Base-by-base conservation (phyloP, 2,888 invertebrate species). In the Hyposoter dolosus region DNA sequence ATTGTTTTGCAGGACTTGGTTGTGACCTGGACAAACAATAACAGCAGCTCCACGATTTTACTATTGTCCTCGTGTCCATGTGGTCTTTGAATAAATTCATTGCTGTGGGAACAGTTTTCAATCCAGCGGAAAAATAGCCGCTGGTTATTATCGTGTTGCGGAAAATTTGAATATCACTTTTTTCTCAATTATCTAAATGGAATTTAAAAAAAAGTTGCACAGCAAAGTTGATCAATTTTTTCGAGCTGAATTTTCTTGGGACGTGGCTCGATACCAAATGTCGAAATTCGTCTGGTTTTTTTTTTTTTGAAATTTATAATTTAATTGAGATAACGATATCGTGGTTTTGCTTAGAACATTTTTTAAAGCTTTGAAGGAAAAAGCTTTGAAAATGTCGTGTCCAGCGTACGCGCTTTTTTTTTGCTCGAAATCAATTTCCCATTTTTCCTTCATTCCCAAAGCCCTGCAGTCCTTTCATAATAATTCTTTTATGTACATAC, bases 381-480 rank as follows among this genome's bases (percentile, higher is more conserved):
- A 23, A 9, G 56, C 23, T 28, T 56, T 56, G 56, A 28, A 56
- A 19, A 56, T 28, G 12, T 23, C 23, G 12, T 0, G 23, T 17
- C 56, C 35, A 40, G 40, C 10, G 40, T 40, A 40, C 40, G 40
- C 0, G 40, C 1, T 40, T 47, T 19, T 17, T 40, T 47, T 53
- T 68, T 78, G 53, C 45, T 12, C 40, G 17, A 15, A 17, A 66
- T 32, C 32, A 47, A 81, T 69, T 63, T 77, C 71, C 9, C 71
- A 60, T 43, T n/a, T 71, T 50, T 5, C 68, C 45, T 35, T 23
- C 35, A 50, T 63, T 50, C 28, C 10, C 28, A 40, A 15, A 19
- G 23, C 50, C 71, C 45, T 40, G 10, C 40, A 74, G 40, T 28
- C 17, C 19, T 53, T 35, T 19, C 32, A 45, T 53, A 69, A 19